Evolutionary conservation across 2,888 invertebrate genomes (phyloP).

Genomic region (Liposcelis brunnea): DNA sequence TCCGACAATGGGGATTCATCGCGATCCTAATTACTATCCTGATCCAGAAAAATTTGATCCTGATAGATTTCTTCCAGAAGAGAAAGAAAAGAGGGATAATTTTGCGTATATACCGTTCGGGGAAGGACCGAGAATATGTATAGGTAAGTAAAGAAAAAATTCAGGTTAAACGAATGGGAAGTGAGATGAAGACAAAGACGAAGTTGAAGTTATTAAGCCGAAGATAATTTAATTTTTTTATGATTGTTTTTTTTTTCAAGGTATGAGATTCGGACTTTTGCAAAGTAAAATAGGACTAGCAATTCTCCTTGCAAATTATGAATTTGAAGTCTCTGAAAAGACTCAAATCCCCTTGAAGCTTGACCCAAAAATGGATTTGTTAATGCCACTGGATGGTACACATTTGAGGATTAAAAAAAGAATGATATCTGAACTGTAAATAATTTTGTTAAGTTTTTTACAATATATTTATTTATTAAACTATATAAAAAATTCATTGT

Average conservation of each 20-base stretch:
- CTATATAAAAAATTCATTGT: too few relatives aligned
- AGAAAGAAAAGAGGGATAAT: slow-evolving; percentile 22
- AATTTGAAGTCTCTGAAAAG: slow-evolving; percentile 18
- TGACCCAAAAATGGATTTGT: slow-evolving; percentile 15
- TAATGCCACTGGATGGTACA: slow-evolving; percentile 17
- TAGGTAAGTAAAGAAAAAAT: slow-evolving; percentile 24
- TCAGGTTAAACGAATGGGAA: too few relatives aligned
- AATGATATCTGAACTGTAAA: too few relatives aligned
- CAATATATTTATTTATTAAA: too few relatives aligned
- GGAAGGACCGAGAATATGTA: slow-evolving; percentile 29
- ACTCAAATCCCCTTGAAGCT: slow-evolving; percentile 18
- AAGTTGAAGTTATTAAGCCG: neutral
- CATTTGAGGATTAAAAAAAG: slow-evolving; percentile 17
- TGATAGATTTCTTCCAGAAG: slow-evolving; percentile 28
- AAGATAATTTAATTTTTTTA: neutral
- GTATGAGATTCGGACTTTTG: slow-evolving; percentile 20
- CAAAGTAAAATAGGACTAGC: slow-evolving; percentile 20
- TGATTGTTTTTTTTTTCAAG: slow-evolving; percentile 16
- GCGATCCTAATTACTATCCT: slow-evolving; percentile 27
- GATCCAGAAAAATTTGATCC: slow-evolving; percentile 31
- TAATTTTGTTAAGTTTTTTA: too few relatives aligned
- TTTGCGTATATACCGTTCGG: slow-evolving; percentile 30
- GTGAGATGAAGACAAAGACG: neutral
- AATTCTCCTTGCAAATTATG: slow-evolving; percentile 17
- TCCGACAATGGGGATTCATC: slow-evolving; percentile 26